Percentiles rank a stretch among this genome's conserved stretches.
These are phyloP conservation scores for Drosophila tristis DNA, from an alignment of 1,140 invertebrate species.

Conservation along the genomic window DNA sequence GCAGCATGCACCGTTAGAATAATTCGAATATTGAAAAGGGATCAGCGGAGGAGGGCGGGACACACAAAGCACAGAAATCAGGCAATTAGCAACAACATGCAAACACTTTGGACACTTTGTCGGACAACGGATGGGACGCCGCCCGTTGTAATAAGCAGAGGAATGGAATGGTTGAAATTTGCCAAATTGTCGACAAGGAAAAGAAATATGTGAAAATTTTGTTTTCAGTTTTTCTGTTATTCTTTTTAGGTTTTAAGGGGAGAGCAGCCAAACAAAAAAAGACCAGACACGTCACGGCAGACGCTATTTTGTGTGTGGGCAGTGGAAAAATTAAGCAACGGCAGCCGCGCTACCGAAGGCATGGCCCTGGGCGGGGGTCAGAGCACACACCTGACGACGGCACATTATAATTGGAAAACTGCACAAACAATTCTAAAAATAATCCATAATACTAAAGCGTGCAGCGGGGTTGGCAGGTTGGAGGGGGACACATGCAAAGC, in stretches of 20 bases:
- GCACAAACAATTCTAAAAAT: constrained; percentile 18
- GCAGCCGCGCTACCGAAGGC: constrained; percentile 13
- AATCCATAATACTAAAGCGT: constrained; percentile 15
- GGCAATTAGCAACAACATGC: constrained; percentile 78
- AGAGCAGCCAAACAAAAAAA: constrained; percentile 28
- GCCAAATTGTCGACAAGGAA: constrained; percentile 43
- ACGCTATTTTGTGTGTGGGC: constrained; percentile 60
- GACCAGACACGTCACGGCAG: constrained; percentile 45
- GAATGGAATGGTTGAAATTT: constrained; percentile 66
- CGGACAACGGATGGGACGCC: constrained; percentile 19
- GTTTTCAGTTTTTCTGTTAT: constrained; percentile 38
- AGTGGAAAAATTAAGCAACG: constrained; percentile 70
- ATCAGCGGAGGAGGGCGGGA: constrained; percentile 5
- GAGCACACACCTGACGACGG: constrained; percentile 65
- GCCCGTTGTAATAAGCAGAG: constrained; percentile 69
- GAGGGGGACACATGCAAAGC: constrained; percentile 1
- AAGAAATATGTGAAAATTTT: constrained; percentile 31
- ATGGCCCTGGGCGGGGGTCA: constrained; percentile 68
- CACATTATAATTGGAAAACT: constrained; percentile 33
- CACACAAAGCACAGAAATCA: constrained; percentile 54
- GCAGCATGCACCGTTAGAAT: constrained; percentile 57
- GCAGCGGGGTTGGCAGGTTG: constrained; percentile 1
- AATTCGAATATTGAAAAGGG: constrained; percentile 5
- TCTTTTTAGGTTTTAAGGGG: constrained; percentile 15
- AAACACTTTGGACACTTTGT: constrained; percentile 65